A percentile compares a stretch with the other conserved stretches of the same genome.
Evolutionary conservation across 2,113 vertebrate species (phyloP).

Genomic region (Tenrec ecaudatus): DNA sequence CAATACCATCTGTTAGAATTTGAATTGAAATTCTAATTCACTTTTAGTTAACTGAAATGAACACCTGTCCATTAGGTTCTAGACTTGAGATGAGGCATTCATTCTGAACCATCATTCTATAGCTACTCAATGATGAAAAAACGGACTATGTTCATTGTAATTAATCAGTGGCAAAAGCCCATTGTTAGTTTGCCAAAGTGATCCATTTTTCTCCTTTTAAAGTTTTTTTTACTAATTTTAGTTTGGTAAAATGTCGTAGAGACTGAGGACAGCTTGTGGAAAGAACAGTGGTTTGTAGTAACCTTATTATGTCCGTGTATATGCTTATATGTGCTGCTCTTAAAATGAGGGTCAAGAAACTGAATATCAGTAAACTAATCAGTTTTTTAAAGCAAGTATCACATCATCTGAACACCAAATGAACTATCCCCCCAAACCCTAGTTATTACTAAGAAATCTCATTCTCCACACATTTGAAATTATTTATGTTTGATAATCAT

Average conservation of each 20-base stretch:
- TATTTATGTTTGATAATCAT: background rate
- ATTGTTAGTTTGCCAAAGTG: slow-evolving; percentile 17
- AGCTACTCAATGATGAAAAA: slow-evolving; percentile 19
- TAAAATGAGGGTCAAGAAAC: background rate
- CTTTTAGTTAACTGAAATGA: slow-evolving; percentile 53
- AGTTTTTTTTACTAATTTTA: slow-evolving; percentile 31
- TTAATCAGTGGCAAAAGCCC: slow-evolving; percentile 23
- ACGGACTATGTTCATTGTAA: slow-evolving; percentile 30
- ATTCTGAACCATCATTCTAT: slow-evolving; percentile 38
- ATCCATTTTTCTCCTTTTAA: slow-evolving; percentile 2
- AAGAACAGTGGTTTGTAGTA: background rate
- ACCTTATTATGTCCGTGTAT: background rate
- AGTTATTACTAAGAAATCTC: slow-evolving; percentile 11
- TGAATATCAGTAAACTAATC: background rate
- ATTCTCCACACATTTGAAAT: background rate
- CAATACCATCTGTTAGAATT: slow-evolving; percentile 65
- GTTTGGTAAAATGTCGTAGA: background rate
- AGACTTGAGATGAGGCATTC: slow-evolving; percentile 58
- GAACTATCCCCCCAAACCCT: background rate
- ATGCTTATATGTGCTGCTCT: background rate
- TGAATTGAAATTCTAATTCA: slow-evolving; percentile 62
- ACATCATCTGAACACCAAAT: background rate
- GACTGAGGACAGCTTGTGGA: slow-evolving; percentile 15
- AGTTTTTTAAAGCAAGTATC: background rate
- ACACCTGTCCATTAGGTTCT: slow-evolving; percentile 61